Conservation (phyloP, 1,140 invertebrate species). For the Manduca sexta region DNA sequence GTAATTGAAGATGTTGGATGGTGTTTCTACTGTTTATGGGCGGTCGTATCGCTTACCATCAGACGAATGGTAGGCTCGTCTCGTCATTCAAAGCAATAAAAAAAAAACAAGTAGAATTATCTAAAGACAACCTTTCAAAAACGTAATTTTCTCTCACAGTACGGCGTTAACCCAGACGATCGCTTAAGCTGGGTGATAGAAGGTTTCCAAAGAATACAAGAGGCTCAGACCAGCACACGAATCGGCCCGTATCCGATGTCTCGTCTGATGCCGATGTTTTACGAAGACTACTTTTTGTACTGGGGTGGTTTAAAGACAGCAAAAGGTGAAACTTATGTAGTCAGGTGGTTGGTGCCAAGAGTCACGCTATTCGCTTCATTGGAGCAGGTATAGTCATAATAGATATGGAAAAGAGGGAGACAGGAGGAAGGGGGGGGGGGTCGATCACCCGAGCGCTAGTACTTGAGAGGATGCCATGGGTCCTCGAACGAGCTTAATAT, state of each 20-base stretch:
- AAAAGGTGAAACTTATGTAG: constrained; percentile 28
- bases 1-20: too few species aligned
- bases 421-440: too few species aligned
- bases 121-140: too few species aligned
- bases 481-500: too few species aligned
- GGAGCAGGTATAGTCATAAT: constrained; percentile 52
- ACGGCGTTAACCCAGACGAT: constrained; percentile 68
- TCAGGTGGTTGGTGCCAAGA: constrained; percentile 52
- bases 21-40: too few species aligned
- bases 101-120: too few species aligned
- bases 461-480: too few species aligned
- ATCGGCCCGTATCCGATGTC: constrained; percentile 67
- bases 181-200: constrained; percentile 69
- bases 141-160: constrained; percentile 55
- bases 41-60: too few species aligned
- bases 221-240: constrained; percentile 67
- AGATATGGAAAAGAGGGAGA: too few species aligned
- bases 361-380: constrained; percentile 39
- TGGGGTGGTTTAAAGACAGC: constrained; percentile 71
- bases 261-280: constrained; percentile 72
- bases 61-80: too few species aligned
- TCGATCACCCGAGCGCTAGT: too few species aligned
- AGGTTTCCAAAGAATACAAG: constrained; percentile 62
- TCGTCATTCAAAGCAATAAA: too few species aligned
- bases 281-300: constrained; percentile 80